Evolutionary conservation across 1,140 invertebrate genomes (phyloP).

Genomic region (Bombus consobrinus): DNA sequence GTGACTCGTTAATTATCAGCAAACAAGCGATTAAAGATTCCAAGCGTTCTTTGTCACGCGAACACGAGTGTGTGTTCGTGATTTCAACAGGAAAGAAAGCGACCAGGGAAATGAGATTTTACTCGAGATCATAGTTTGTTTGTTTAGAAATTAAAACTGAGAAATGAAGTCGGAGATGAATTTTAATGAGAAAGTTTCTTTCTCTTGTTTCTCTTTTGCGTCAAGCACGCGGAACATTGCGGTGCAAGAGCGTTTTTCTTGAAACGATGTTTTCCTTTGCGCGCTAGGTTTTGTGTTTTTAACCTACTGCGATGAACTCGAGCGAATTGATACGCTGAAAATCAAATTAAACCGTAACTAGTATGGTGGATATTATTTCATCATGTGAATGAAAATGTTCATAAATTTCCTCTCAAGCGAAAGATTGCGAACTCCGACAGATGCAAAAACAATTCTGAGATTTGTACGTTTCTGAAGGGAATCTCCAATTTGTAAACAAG

Average conservation of each 20-base stretch:
- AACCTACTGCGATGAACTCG: no score
- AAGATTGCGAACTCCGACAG: no score
- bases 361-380: no score
- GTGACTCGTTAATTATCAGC: slow-evolving; percentile 36
- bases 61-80: background rate
- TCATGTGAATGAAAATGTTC: no score
- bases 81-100: background rate
- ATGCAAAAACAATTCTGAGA: no score
- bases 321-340: no score
- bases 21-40: slow-evolving; percentile 31
- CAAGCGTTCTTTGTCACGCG: slow-evolving; percentile 24
- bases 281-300: no score
- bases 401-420: no score
- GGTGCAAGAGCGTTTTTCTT: no score
- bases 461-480: no score
- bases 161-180: background rate
- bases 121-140: background rate
- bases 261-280: no score
- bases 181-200: background rate
- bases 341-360: no score
- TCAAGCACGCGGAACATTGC: background rate
- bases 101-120: background rate
- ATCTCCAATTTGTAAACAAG: background rate
- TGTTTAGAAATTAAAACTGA: background rate
- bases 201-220: background rate